These are phyloP conservation scores for Patella caerulea DNA, from an alignment of 2,888 invertebrate species.

Conservation along the genomic window DNA sequence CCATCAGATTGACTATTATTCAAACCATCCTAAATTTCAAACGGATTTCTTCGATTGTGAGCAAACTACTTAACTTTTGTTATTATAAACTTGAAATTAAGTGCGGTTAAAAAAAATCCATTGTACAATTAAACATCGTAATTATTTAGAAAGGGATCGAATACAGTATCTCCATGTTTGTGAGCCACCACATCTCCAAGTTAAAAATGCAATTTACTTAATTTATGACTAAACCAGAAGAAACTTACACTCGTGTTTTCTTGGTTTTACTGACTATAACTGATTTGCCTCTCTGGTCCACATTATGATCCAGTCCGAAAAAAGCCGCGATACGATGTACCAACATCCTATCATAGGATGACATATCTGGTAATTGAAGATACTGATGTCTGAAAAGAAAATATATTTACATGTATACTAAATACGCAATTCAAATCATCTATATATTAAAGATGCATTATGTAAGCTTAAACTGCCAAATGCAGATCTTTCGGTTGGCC, in stretches of 20 bases:
- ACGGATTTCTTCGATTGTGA: too few relatives aligned
- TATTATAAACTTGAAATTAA: too few relatives aligned
- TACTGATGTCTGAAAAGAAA: constrained; percentile 73
- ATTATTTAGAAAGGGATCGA: background rate
- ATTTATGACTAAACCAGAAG: background rate
- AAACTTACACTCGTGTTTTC: constrained; percentile 76
- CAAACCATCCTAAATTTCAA: too few relatives aligned
- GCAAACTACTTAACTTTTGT: too few relatives aligned
- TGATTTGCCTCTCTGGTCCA: constrained; percentile 85
- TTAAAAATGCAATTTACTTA: too few relatives aligned
- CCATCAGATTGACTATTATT: too few relatives aligned
- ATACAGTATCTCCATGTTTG: too few relatives aligned
- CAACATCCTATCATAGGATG: constrained; percentile 95
- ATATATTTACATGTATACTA: background rate
- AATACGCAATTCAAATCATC: background rate
- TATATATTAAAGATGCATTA: too few relatives aligned
- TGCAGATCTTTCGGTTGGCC: too few relatives aligned
- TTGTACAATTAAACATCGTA: too few relatives aligned
- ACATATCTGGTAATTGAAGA: constrained; percentile 91
- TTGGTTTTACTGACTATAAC: constrained; percentile 83
- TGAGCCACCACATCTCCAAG: background rate
- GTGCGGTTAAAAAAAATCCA: too few relatives aligned
- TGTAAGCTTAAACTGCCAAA: too few relatives aligned
- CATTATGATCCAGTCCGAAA: constrained; percentile 94
- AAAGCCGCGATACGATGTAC: constrained; percentile 94